A percentile compares a stretch with the other conserved stretches of the same genome.
These are phyloP conservation scores for Pseudomyrmex concolor DNA, from an alignment of 1,140 invertebrate species.

Conservation along the genomic window DNA sequence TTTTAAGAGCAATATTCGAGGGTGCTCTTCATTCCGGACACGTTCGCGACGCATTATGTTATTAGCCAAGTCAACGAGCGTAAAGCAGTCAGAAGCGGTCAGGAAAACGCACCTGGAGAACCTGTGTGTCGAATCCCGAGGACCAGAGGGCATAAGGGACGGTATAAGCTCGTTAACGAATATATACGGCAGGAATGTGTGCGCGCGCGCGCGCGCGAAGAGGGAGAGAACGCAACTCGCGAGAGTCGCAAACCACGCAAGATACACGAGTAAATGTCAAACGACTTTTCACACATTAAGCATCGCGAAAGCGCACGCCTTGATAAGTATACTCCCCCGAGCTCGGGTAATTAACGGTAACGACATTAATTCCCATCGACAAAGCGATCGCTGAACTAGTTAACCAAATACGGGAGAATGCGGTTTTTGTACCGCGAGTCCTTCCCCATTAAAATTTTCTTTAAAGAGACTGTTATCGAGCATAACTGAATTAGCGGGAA, in stretches of 20 bases:
- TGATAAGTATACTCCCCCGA: constrained; percentile 56
- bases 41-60: constrained; percentile 77
- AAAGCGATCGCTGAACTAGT: constrained; percentile 53
- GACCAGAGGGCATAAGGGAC: constrained; percentile 41
- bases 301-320: constrained; percentile 24
- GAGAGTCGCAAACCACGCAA: constrained; percentile 56
- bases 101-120: constrained; percentile 61
- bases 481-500: constrained; percentile 44
- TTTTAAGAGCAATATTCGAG: constrained; percentile 65
- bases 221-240: constrained; percentile 1
- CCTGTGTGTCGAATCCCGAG: constrained; percentile 61
- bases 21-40: constrained; percentile 69
- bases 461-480: constrained; percentile 45
- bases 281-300: constrained; percentile 71
- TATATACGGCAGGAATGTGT: constrained; percentile 34
- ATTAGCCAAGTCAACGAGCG: constrained; percentile 78
- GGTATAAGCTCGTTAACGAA: constrained; percentile 69
- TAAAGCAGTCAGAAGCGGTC: constrained; percentile 77
- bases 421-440: constrained; percentile 31
- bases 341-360: constrained; percentile 48
- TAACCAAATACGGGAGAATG: constrained; percentile 50
- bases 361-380: constrained; percentile 55
- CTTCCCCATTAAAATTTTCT: constrained; percentile 39
- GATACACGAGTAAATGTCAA: constrained; percentile 69
- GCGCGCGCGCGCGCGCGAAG: neutral